Percentiles rank a stretch among this genome's conserved stretches.
phyloP scores from a whole-genome alignment of 2,113 vertebrate genomes.

The Microtus richardsoni region DNA sequence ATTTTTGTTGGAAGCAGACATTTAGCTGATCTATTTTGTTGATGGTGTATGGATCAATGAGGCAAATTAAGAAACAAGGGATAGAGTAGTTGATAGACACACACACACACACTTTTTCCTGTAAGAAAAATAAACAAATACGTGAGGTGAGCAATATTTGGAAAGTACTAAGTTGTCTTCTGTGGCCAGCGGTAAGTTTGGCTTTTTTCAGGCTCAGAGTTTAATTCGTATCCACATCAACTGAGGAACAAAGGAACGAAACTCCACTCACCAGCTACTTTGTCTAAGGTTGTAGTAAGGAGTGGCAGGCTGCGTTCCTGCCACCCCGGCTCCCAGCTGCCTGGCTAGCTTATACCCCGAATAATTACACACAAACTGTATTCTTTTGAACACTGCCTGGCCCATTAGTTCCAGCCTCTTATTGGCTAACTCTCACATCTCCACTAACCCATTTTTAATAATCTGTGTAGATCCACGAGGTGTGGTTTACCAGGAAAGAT shows the following conservation, averaged over 20 bases:
- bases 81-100: not conserved
- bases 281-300: not conserved
- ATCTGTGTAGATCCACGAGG: too few species aligned
- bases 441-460: too few species aligned
- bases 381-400: too few species aligned
- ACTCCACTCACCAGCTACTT: conserved; percentile 26
- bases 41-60: not conserved
- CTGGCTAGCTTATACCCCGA: too few species aligned
- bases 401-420: too few species aligned
- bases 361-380: too few species aligned
- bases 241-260: not conserved
- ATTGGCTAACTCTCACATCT: too few species aligned
- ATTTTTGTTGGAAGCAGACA: not conserved
- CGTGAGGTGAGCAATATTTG: conserved; percentile 18
- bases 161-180: conserved; percentile 18
- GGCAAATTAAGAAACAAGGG: conserved; percentile 6
- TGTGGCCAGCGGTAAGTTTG: not conserved
- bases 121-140: not conserved
- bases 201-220: conserved; percentile 21
- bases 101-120: not conserved
- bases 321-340: too few species aligned
- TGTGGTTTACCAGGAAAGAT: too few species aligned
- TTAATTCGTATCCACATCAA: conserved; percentile 43
- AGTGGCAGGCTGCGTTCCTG: too few species aligned
- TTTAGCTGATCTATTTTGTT: not conserved